Conservation (phyloP, 2,113 vertebrate species). For the Ondatra zibethicus region DNA sequence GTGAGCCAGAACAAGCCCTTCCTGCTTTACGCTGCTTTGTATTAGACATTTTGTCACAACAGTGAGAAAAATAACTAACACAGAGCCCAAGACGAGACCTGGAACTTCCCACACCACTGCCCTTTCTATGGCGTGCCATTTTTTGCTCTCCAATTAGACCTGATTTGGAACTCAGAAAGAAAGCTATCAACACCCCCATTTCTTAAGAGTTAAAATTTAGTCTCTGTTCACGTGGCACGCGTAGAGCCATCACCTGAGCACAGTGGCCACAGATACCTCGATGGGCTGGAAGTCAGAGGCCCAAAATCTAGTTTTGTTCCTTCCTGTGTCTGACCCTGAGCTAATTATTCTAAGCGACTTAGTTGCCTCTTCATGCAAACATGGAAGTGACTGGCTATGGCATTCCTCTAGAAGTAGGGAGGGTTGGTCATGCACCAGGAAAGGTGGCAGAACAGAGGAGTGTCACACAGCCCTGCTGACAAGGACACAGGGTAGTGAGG, state of each 20-base stretch:
- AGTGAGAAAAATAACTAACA: background rate
- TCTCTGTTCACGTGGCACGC: background rate
- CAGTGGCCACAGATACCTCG: background rate
- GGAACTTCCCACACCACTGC: background rate
- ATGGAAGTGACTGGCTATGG: background rate
- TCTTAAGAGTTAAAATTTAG: constrained; percentile 10
- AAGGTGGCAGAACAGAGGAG: background rate
- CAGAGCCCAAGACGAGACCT: background rate
- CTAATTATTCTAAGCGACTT: background rate
- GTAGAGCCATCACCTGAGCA: background rate
- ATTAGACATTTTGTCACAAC: background rate
- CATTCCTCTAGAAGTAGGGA: background rate
- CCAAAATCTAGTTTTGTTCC: background rate
- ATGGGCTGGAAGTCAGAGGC: background rate
- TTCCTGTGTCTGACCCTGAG: background rate
- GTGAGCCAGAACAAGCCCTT: background rate
- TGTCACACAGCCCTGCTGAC: fast-evolving
- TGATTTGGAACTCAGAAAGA: constrained; percentile 15
- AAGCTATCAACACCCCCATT: background rate
- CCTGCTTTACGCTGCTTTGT: too few relatives aligned
- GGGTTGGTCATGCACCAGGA: background rate
- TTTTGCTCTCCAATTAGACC: background rate
- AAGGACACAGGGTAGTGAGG: background rate
- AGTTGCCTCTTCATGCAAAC: background rate
- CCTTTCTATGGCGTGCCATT: background rate